Conservation (phyloP, 2,888 invertebrate genomes). For the Glomeris marginata region DNA sequence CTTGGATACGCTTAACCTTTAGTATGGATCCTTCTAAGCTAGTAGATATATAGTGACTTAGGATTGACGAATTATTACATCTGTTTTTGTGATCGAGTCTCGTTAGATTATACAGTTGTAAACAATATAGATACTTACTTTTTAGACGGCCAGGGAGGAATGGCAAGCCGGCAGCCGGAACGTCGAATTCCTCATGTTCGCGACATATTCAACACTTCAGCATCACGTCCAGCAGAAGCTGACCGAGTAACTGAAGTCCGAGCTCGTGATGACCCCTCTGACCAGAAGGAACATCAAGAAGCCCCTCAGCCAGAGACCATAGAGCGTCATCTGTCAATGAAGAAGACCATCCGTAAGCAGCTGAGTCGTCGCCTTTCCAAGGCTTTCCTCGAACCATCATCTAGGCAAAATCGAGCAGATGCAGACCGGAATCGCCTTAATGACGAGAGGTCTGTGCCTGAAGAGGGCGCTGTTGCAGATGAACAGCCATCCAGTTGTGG, state of each 20-base stretch:
- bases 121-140: background rate
- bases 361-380: constrained; percentile 70
- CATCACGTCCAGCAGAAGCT: constrained; percentile 2
- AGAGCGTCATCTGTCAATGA: constrained; percentile 70
- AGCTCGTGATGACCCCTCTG: background rate
- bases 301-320: constrained; percentile 25
- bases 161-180: constrained; percentile 30
- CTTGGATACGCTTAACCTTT: too few species aligned
- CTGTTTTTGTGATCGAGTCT: too few species aligned
- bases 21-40: too few species aligned
- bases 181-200: constrained; percentile 59
- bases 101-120: background rate
- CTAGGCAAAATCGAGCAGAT: too few species aligned
- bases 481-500: too few species aligned
- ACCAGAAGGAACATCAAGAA: background rate
- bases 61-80: too few species aligned
- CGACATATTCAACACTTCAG: constrained; percentile 42
- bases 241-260: background rate
- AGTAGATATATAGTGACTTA: too few species aligned
- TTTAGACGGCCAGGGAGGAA: too few species aligned
- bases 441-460: too few species aligned
- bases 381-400: constrained; percentile 17
- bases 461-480: too few species aligned
- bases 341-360: constrained; percentile 69
- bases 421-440: too few species aligned